These are phyloP conservation scores for Ispidina lecontei DNA, from an alignment of 2,797 vertebrate species.

Conservation along the genomic window DNA sequence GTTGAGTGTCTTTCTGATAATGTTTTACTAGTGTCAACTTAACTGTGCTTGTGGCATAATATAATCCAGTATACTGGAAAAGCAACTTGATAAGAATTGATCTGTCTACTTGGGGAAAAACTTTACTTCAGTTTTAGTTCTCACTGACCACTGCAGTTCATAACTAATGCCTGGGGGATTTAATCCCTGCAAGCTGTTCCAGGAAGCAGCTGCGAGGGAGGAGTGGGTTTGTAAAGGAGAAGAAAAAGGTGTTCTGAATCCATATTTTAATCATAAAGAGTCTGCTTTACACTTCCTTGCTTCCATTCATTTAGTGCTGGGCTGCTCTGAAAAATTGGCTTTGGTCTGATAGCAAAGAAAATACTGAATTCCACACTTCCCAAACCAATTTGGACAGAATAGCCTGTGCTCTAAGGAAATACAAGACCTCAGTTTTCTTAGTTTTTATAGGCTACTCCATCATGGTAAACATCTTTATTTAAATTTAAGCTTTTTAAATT, in stretches of 20 bases:
- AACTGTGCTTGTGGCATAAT: not conserved
- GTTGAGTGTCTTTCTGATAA: not conserved
- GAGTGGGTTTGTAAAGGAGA: not conserved
- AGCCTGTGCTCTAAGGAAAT: not conserved
- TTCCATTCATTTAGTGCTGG: not conserved
- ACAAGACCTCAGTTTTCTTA: not conserved
- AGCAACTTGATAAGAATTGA: not conserved
- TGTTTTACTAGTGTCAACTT: not conserved
- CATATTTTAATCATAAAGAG: not conserved
- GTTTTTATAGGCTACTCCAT: not conserved
- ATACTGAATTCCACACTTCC: not conserved
- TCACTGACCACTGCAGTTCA: fast-evolving
- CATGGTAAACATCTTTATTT: not conserved
- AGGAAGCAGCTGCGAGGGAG: not conserved
- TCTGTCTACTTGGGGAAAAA: not conserved
- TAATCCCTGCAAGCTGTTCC: not conserved
- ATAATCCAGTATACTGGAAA: not conserved
- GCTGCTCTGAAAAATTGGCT: not conserved
- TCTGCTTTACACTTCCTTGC: not conserved
- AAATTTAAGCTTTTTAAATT: not conserved
- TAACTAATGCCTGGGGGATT: not conserved
- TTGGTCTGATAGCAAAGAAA: not conserved
- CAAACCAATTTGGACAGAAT: not conserved
- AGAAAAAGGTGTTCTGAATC: not conserved
- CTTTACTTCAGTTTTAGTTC: not conserved